A percentile compares a stretch with the other conserved stretches of the same genome.
Conservation (phyloP, 2,888 invertebrate genomes). For the Antheraea yamamai region DNA sequence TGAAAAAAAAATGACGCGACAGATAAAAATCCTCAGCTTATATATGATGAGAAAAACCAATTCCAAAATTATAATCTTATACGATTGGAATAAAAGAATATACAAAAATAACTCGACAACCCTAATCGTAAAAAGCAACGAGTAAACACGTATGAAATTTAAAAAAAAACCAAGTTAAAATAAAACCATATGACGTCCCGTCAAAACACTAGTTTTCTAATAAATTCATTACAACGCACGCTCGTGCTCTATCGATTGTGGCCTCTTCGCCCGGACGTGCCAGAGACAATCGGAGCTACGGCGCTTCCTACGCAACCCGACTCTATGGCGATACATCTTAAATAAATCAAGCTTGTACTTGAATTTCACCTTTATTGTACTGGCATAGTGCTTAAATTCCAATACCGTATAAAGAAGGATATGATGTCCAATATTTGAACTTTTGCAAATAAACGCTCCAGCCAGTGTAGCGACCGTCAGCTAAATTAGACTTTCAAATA, state of each 20-base stretch:
- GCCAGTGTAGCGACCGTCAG: slow-evolving; percentile 39
- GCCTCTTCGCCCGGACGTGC: slow-evolving; percentile 76
- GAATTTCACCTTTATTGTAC: slow-evolving; percentile 29
- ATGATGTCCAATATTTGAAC: slow-evolving; percentile 43
- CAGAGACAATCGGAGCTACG: slow-evolving; percentile 78
- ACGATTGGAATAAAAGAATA: neutral
- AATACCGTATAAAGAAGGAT: slow-evolving; percentile 27
- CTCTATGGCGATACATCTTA: slow-evolving; percentile 41
- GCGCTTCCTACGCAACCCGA: slow-evolving; percentile 75
- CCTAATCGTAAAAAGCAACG: neutral
- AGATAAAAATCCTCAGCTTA: too few relatives aligned
- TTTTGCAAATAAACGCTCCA: slow-evolving; percentile 65
- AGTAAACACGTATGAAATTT: slow-evolving; percentile 11
- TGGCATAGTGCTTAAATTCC: slow-evolving; percentile 36
- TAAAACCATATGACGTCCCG: slow-evolving; percentile 32
- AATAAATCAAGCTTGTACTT: slow-evolving; percentile 23
- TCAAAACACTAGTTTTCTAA: slow-evolving; percentile 65
- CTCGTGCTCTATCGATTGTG: slow-evolving; percentile 81
- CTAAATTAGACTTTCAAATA: slow-evolving; percentile 60
- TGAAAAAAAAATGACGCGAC: too few relatives aligned
- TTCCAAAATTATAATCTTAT: too few relatives aligned
- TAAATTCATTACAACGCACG: slow-evolving; percentile 81
- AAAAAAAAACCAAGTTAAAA: slow-evolving; percentile 29
- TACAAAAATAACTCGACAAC: neutral
- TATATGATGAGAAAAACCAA: too few relatives aligned